Percentiles rank a stretch among this genome's conserved stretches.
phyloP scores from a whole-genome alignment of 2,113 vertebrate genomes.

The Odontesthes bonariensis region DNA sequence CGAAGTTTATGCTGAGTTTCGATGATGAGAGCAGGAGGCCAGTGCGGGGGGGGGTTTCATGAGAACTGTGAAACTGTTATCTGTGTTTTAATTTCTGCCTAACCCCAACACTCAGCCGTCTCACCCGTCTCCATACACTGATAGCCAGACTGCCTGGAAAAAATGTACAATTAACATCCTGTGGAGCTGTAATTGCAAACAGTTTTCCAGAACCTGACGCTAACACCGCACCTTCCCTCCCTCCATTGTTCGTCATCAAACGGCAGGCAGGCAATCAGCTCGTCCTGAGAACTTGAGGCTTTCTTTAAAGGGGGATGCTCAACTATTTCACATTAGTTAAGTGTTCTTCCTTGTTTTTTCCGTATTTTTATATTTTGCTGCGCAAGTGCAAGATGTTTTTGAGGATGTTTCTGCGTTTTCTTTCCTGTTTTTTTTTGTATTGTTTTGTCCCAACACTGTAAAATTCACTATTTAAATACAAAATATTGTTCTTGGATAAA shows the following conservation, averaged over 20 bases:
- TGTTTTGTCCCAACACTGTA: slow-evolving; percentile 69
- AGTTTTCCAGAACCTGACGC: slow-evolving; percentile 63
- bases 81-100: slow-evolving; percentile 45
- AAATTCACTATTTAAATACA: slow-evolving; percentile 79
- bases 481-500: slow-evolving; percentile 80
- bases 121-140: slow-evolving; percentile 38
- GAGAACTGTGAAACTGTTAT: slow-evolving; percentile 68
- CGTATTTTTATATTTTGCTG: slow-evolving; percentile 65
- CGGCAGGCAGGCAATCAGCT: slow-evolving; percentile 59
- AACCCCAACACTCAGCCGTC: slow-evolving; percentile 39
- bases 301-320: slow-evolving; percentile 41
- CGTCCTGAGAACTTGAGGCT: slow-evolving; percentile 66
- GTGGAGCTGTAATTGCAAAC: slow-evolving; percentile 55
- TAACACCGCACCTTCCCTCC: slow-evolving; percentile 20
- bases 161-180: slow-evolving; percentile 77
- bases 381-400: slow-evolving; percentile 70
- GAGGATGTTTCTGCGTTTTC: slow-evolving; percentile 81
- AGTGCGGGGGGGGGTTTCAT: slow-evolving; percentile 34
- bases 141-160: slow-evolving; percentile 69
- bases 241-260: slow-evolving; percentile 49
- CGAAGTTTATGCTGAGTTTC: slow-evolving; percentile 17
- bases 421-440: slow-evolving; percentile 78
- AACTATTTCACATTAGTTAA: slow-evolving; percentile 40
- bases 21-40: slow-evolving; percentile 14
- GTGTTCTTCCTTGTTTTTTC: slow-evolving; percentile 69